Evolutionary conservation across 2,888 invertebrate genomes (phyloP), one percentile per base, ranked within the genome.

Genomic region (Halocaridina rubra): DNA sequence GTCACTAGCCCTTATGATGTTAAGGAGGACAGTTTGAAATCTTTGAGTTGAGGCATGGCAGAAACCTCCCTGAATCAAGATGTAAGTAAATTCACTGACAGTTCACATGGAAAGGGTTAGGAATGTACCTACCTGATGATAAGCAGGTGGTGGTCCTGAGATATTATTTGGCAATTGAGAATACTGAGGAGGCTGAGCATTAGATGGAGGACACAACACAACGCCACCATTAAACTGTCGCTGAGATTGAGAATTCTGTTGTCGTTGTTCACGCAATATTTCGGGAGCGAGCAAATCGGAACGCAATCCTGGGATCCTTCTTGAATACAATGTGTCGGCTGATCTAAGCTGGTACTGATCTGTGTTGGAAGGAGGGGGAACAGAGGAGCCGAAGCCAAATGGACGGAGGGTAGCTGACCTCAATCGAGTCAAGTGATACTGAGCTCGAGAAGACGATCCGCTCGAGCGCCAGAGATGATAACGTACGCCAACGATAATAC

Each of bases 291-390:
- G 74, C 13, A 86, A 72, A 30, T 86, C 85, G 5, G 81, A 81
- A 7, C 85, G 81, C 33, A 81, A 69, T 29, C 81, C 81, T 4
- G 85, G 85, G 22, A 86, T 81, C 24, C 78, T 69, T 24, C 81
- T 59, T 24, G 72, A 30, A 32, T 77, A 81, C 3, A 78, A 46
- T 10, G 61, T 69, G 67, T 84, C 84, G 4, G 80, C 78, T 29
- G 85, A 72, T 22, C 81, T 61, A 10, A 86, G 72, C 72, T 81
- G 85, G 67, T 86, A 86, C 78, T 86, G 85, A 64, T 86, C 85
- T 61, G 85, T 86, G 81, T 77, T 77, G 19, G 79, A 84, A 24
- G 81, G 74, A 1, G 77, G 77, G 24, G 72, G 29, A n/a, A 59
- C 46, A 19, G 85, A 80, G 24, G 84, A 76, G 19, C 57, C 74